phyloP scores from a whole-genome alignment of 2,797 vertebrate genomes.

The Hybognathus amarus region DNA sequence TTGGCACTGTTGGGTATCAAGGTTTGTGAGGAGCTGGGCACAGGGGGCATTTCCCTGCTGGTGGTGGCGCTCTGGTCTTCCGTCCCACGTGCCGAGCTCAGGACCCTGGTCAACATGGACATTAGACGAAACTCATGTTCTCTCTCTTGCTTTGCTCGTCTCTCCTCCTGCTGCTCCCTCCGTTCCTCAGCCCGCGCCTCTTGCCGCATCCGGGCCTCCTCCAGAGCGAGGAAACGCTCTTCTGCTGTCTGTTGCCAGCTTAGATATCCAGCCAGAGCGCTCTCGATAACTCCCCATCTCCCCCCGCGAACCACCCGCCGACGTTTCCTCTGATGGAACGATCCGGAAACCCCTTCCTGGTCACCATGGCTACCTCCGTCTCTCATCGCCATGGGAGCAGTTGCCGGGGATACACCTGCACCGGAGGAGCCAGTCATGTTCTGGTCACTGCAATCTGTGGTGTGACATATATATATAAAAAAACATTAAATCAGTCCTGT shows the following conservation, averaged over 20 bases:
- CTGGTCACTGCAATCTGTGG: slow-evolving; percentile 82
- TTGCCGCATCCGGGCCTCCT: slow-evolving; percentile 79
- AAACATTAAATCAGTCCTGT: background rate
- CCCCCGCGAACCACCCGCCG: slow-evolving; percentile 70
- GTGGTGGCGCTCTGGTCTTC: slow-evolving; percentile 45
- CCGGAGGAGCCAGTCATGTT: slow-evolving; percentile 72
- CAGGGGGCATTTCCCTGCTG: rapidly evolving
- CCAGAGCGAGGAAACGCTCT: slow-evolving; percentile 83
- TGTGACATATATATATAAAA: background rate
- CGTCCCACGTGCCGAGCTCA: slow-evolving; percentile 66
- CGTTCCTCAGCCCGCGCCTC: slow-evolving; percentile 82
- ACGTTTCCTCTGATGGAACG: slow-evolving; percentile 75
- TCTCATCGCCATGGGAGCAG: slow-evolving; percentile 57
- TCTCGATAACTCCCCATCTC: slow-evolving; percentile 69
- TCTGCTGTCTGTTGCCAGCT: slow-evolving; percentile 75
- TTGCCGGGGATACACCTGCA: slow-evolving; percentile 66
- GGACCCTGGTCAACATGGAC: slow-evolving; percentile 80
- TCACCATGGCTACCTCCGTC: slow-evolving; percentile 58
- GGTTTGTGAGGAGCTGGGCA: slow-evolving; percentile 42
- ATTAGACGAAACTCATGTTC: slow-evolving; percentile 86
- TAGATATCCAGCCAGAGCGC: slow-evolving; percentile 78
- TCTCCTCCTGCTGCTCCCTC: slow-evolving; percentile 82
- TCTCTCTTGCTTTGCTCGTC: slow-evolving; percentile 80
- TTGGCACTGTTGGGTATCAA: slow-evolving; percentile 55
- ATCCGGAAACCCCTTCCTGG: slow-evolving; percentile 48